Base-by-base conservation (phyloP, 37 sponge, comb jelly and placozoan genomes). In the Aphrocallistes beatrix region DNA sequence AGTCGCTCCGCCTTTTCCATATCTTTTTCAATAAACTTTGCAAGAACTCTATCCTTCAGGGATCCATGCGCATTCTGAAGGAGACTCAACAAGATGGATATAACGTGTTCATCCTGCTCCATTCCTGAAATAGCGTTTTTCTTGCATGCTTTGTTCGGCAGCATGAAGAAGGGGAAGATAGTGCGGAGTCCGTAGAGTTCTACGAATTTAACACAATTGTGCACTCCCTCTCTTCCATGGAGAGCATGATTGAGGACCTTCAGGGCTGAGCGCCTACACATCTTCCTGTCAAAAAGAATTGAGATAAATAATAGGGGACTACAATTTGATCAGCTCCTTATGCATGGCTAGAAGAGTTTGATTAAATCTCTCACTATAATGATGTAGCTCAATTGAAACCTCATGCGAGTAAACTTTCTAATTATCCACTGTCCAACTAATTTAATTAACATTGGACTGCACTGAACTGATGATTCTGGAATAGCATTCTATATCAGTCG, bases 81-180 rank as follows among this genome's bases (percentile, higher is more conserved):
- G 38, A 98, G 90, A 19, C 93, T 91, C 6, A 90, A 90, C 0
- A 98, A 37, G 38, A 98, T 95, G 30, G 96, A 91, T 28, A 91
- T 88, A 30, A 98, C 91, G 48, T 98, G 99, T 82, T 98, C 99
- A 82, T 96, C 96, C 39, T 50, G 37, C 50, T 93, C 92, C 36
- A 45, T 83, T 37, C 81, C 81, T 37, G 90, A 38, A 32, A 85
- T 39, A 6, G 89, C 88, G 36, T 51, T 88, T 81, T 92, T 88
- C 84, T 81, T 82, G 37, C 87, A 23, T 8, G 37, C 75, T 84
- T 90, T 92, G 1, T 90, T 91, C 0, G 88, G 51, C 87, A 95
- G 95, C 99, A 98, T 98, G 89, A 98, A 98, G 36, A 81, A 85
- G 0, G 99, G 99, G 51, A 98, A 98, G 39, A 98, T 83, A 38